Base-by-base conservation (phyloP, 2,797 vertebrate genomes). In the Rhyacichthys aspro region DNA sequence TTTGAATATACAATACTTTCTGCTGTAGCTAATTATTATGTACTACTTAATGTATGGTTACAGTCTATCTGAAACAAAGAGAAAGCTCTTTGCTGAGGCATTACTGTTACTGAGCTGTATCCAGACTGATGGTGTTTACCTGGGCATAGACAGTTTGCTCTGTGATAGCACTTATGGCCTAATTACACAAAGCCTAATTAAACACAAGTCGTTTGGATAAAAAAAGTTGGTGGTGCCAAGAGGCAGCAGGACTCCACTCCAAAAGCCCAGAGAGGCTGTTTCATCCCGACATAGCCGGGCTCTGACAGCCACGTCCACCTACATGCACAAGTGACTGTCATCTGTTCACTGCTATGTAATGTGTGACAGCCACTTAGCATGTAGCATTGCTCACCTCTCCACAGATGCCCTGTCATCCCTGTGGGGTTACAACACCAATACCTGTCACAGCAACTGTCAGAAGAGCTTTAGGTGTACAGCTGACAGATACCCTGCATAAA, bases 401-500 rank as follows among this genome's bases (percentile, higher is more conserved):
- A 48, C 72, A 55, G 71, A 74, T 67, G 66, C 63, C 65, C 74
- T 78, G 80, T 80, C 85, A 86, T 74, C 76, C 46, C 63, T 15
- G 67, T 23, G 50, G 43, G 62, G 67, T 69, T 59, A 73, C 50
- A 65, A 74, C 57, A 78, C 55, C 63, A 54, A 61, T 69, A 70
- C 43, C 59, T 85, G 79, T 63, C 58, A 72, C 32, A 57, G 23
- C 23, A 28, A 28, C 23, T 28, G 23, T 28, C 23, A 28, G 23
- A 28, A 80, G 82, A 56, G 57, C 70, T 63, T 70, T 57, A 53
- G 60, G 57, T 59, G 38, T 64, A 43, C 43, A 57, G 23, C 9
- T 54, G 66, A 86, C 70, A 65, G 55, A 71, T 73, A 36, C 58
- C 55, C 37, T 15, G 38, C 18, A 1, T 46, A 34, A 55, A 39